Conservation (phyloP, 2,797 vertebrate species). For the Alectoris magna region DNA sequence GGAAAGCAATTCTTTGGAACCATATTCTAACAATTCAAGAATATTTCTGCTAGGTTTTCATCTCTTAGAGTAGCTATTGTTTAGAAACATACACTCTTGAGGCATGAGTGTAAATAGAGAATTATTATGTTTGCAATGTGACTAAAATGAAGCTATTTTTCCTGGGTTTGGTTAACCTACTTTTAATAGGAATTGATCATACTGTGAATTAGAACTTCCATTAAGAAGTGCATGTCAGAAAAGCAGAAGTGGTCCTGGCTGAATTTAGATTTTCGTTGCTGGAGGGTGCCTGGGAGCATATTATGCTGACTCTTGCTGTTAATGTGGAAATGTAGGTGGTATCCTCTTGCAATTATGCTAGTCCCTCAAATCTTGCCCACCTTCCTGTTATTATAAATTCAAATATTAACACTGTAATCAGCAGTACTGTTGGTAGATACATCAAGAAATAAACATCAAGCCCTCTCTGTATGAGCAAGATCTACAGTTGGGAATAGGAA, state of each 20-base stretch:
- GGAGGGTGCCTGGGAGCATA: not conserved
- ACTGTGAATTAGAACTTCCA: conserved; percentile 9
- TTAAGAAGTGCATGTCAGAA: not conserved
- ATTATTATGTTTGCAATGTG: not conserved
- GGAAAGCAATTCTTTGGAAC: conserved; percentile 37
- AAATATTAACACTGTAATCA: not conserved
- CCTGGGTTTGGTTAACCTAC: not conserved
- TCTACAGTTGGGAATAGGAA: not conserved
- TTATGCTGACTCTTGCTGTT: not conserved
- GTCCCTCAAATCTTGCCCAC: not conserved
- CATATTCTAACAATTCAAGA: conserved; percentile 34
- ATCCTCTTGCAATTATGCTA: not conserved
- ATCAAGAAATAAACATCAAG: not conserved
- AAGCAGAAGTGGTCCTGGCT: not conserved
- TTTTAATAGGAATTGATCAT: conserved; percentile 45
- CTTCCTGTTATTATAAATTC: not conserved
- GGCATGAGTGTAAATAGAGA: conserved; percentile 1
- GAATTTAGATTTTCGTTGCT: conserved; percentile 13
- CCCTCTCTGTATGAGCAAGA: not conserved
- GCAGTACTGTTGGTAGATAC: not conserved
- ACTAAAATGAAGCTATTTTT: conserved; percentile 37
- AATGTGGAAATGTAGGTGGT: not conserved
- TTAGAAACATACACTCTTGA: conserved; percentile 19
- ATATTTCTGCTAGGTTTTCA: conserved; percentile 38
- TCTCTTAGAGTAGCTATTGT: not conserved